Conservation (phyloP, 2,888 invertebrate genomes). For the Oscheius sp. region DNA sequence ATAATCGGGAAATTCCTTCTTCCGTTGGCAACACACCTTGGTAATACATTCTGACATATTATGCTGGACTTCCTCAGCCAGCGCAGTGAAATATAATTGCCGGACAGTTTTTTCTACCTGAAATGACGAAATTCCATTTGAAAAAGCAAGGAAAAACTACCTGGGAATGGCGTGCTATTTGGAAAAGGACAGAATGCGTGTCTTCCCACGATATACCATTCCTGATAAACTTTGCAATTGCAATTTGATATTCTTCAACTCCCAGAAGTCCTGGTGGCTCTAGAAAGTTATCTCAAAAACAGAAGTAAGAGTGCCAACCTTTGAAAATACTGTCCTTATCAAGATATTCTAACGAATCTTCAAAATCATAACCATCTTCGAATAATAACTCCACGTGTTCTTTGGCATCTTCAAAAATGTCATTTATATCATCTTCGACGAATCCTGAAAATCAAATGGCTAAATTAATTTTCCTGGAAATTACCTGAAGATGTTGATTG, state of each 20-base stretch:
- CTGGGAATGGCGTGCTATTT: constrained; percentile 5
- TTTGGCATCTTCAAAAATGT: constrained; percentile 19
- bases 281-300: background rate
- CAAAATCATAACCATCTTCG: background rate
- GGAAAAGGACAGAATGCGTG: background rate
- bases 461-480: background rate
- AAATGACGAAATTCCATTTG: background rate
- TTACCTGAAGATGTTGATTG: background rate
- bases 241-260: constrained; percentile 18
- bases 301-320: background rate
- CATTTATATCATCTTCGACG: background rate
- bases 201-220: constrained; percentile 19
- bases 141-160: background rate
- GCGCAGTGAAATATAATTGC: background rate
- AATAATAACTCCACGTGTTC: background rate
- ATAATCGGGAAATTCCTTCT: background rate
- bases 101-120: constrained; percentile 18
- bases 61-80: constrained; percentile 1
- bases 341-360: background rate
- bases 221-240: background rate
- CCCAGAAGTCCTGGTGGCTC: constrained; percentile 10
- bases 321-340: background rate
- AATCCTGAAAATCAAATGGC: constrained; percentile 5
- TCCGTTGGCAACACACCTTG: constrained; percentile 8
- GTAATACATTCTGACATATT: background rate